Evolutionary conservation across 2,797 vertebrate species (phyloP).

Genomic region (Rhinophrynus dorsalis): DNA sequence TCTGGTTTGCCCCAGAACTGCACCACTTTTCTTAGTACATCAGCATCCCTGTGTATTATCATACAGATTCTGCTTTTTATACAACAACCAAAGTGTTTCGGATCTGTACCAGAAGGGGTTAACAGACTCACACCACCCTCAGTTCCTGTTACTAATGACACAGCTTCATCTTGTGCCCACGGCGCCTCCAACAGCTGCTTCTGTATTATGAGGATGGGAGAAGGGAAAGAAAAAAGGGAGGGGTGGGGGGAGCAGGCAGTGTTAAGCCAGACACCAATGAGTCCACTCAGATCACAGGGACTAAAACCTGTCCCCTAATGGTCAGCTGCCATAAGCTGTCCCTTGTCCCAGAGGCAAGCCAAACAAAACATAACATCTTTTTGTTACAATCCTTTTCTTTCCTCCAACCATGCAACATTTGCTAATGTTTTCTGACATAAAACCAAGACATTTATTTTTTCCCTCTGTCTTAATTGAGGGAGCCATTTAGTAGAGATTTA

Average conservation of each 20-base stretch:
- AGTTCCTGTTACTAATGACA: background rate
- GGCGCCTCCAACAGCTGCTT: background rate
- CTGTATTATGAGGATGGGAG: background rate
- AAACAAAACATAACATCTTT: conserved; percentile 14
- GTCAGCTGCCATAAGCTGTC: background rate
- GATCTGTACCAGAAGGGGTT: too few relatives aligned
- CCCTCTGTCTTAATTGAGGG: conserved; percentile 70
- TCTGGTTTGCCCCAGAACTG: too few relatives aligned
- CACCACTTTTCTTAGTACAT: too few relatives aligned
- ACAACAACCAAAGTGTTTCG: too few relatives aligned
- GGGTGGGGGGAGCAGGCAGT: background rate
- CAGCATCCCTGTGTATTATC: too few relatives aligned
- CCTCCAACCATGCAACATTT: conserved; percentile 58
- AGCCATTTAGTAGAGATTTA: conserved; percentile 75
- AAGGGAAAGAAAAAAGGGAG: background rate
- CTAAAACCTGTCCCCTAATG: background rate
- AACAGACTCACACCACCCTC: background rate
- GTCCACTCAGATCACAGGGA: background rate
- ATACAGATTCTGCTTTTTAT: too few relatives aligned
- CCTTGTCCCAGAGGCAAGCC: background rate
- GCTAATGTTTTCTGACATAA: conserved; percentile 71
- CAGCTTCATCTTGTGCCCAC: background rate
- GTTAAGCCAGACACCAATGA: background rate
- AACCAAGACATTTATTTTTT: conserved; percentile 65
- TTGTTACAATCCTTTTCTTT: background rate